Evolutionary conservation across 2,888 invertebrate species (phyloP), one percentile per base, ranked within the genome.

Genomic region (Agapetus fuscipes): DNA sequence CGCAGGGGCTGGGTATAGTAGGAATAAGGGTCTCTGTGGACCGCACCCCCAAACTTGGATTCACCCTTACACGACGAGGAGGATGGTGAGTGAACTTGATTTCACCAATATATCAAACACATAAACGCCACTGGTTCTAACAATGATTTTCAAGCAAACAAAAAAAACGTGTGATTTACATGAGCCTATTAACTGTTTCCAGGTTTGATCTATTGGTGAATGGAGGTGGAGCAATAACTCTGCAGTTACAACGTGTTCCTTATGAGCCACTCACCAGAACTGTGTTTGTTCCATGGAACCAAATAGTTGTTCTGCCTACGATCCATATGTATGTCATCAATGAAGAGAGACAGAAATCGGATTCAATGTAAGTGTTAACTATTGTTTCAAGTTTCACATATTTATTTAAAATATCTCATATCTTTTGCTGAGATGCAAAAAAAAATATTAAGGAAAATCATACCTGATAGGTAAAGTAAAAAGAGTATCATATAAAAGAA

Each of bases 201-300:
- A 95, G 95, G 85, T 99, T 97, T 74, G 98, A 99, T 69, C 86
- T 99, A 42, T 72, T 98, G 56, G 96, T 98, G 45, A 97, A 99
- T 64, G 98, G 98, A 11, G 98, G 97, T 32, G 95, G 95, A 20
- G 94, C 95, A 2, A 93, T 98, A 40, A 94, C 91, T 13, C 71
- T 98, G 50, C 91, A 94, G 66, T 95, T 98, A 71, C 91, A 94
- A 60, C 75, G 97, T 43, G 89, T 88, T 39, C 96, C 96, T 16
- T 97, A 94, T 74, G 80, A 83, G 58, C 84, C 89, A 1, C 71
- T 87, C 42, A 83, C 88, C 47, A 79, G 83, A 57, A 91, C 90
- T 3, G 87, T 95, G 43, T 90, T 89, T 64, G 91, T 94, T 45
- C 95, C 96, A 13, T 95, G 96, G 91, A 98, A 98, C 69, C 89